Base-by-base conservation (phyloP, 2,797 vertebrate species). In the Limosa lapponica region DNA sequence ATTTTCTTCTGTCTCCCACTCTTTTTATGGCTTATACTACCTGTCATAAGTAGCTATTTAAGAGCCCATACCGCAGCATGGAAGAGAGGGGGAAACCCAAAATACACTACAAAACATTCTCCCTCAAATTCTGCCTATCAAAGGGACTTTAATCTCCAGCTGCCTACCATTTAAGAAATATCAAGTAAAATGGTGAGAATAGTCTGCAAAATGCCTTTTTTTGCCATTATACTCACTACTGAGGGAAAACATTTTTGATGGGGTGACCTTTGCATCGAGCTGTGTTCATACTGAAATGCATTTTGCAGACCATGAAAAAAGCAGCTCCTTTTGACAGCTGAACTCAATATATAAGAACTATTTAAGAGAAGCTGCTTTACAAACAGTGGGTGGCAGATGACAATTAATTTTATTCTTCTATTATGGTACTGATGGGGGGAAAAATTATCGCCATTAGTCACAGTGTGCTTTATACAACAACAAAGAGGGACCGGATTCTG, bases 191-290 rank as follows among this genome's bases (percentile, higher is more conserved):
- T 54, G 43, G 85, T 82, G 64, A 92, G 84, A 93, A 86, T 22
- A 55, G 89, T 20, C 75, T 86, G 75, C 28, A 75, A 83, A 90
- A 92, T n/a, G 84, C 80, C 55, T 39, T n/a, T 82, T 7, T 84
- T 70, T 82, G 69, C 80, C 83, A 77, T 87, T 95, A 58, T 69
- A 36, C 23, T 90, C 74, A 34, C 82, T 75, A 18, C 79, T 58
- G 61, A 96, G 83, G 91, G 77, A 97, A 95, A 97, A 97, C 65
- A 87, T 88, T 97, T 97, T 85, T 97, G 97, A 96, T 80, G 82
- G 96, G 92, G 80, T 97, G 96, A 97, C 97, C 97, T 97, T 97
- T 96, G 95, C 90, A 94, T 88, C 0, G 89, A 93, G 96, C 89
- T 87, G 46, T 64, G 77, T 51, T 96, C 85, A 25, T 67, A 79